Conservation (phyloP, 1,140 invertebrate species). For the Helicoverpa zea region DNA sequence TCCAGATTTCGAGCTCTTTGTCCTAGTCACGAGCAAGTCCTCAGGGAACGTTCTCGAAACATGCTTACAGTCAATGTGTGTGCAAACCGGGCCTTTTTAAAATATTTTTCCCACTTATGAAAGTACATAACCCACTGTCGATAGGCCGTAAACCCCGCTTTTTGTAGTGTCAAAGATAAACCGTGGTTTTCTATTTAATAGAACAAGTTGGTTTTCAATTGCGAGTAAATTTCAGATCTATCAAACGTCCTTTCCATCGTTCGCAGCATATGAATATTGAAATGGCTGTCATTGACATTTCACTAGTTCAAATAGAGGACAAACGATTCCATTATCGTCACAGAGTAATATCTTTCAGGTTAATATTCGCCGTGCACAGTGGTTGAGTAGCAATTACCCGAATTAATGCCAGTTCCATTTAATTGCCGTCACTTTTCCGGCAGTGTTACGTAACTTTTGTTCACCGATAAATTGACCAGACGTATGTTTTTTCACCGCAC, state of each 20-base stretch:
- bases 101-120: background rate
- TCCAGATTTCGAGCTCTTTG: constrained; percentile 59
- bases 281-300: background rate
- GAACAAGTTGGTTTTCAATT: no score
- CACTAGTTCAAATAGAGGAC: constrained; percentile 9
- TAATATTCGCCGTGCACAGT: constrained; percentile 13
- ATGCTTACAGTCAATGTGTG: constrained; percentile 53
- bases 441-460: constrained; percentile 27
- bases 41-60: constrained; percentile 50
- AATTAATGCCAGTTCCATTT: constrained; percentile 38
- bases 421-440: constrained; percentile 37
- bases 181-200: no score
- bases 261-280: no score
- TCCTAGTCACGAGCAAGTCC: constrained; percentile 58
- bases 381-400: constrained; percentile 27
- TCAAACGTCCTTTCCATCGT: no score
- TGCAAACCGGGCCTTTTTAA: constrained; percentile 22
- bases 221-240: no score
- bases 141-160: no score
- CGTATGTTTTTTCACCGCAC: constrained; percentile 14
- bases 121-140: background rate
- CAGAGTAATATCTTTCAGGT: background rate
- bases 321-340: background rate
- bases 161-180: no score
- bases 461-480: constrained; percentile 27